Conservation (phyloP, 2,888 invertebrate genomes). For the Perizoma affinitatum region DNA sequence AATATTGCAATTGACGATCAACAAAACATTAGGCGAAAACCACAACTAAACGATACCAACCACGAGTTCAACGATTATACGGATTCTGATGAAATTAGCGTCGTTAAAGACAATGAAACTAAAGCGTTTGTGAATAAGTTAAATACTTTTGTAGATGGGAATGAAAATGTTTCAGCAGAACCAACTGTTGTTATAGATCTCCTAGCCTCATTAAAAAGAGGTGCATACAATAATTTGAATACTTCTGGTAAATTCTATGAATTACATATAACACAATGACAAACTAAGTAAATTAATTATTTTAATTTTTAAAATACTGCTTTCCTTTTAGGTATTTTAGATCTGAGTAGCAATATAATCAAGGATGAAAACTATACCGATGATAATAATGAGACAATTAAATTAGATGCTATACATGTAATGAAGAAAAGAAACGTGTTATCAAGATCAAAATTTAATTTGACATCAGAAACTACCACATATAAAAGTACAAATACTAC, state of each 20-base stretch:
- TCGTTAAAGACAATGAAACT: slow-evolving; percentile 25
- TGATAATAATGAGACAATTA: slow-evolving; percentile 32
- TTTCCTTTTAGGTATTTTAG: slow-evolving; percentile 15
- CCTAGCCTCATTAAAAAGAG: slow-evolving; percentile 21
- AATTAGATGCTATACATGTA: slow-evolving; percentile 43
- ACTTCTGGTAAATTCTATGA: slow-evolving; percentile 2
- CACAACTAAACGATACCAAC: slow-evolving; percentile 27
- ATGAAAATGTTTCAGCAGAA: slow-evolving; percentile 12
- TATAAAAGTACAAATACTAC: slow-evolving; percentile 24
- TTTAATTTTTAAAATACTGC: background rate
- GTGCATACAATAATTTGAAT: slow-evolving; percentile 2
- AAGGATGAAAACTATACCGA: slow-evolving; percentile 31
- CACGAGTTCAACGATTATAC: slow-evolving; percentile 38
- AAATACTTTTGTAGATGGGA: slow-evolving; percentile 30
- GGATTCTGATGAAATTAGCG: slow-evolving; percentile 37
- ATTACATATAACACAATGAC: background rate
- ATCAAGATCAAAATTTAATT: slow-evolving; percentile 16
- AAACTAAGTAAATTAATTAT: background rate
- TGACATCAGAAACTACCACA: slow-evolving; percentile 17
- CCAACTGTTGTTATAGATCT: slow-evolving; percentile 44
- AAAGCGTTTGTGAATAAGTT: slow-evolving; percentile 28
- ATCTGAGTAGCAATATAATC: slow-evolving; percentile 15
- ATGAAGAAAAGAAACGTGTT: slow-evolving; percentile 56
- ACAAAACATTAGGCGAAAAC: slow-evolving; percentile 43
- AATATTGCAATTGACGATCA: slow-evolving; percentile 46